Base-by-base conservation (phyloP, 2,888 invertebrate genomes). In the Cantharis flavilabris region DNA sequence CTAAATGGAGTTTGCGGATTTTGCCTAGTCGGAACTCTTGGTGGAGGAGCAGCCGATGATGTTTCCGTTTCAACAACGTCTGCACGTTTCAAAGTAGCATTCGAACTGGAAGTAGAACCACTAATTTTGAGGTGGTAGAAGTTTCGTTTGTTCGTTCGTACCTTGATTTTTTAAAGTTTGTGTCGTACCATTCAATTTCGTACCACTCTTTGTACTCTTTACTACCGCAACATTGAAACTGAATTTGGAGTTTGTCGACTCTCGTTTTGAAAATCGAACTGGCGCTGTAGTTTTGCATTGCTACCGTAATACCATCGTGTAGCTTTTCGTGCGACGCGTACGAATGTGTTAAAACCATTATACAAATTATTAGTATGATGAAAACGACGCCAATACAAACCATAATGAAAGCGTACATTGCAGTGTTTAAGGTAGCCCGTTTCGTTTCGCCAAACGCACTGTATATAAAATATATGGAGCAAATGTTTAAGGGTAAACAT, bases 131-230 rank as follows among this genome's bases (percentile, higher is more conserved):
- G 14, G 13, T 11, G 10, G 20, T 16, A 10, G 7, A 14, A 70
- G 26, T 70, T 70, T 7, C 14, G 9, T 18, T 70, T 64, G 16
- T 13, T 49, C n/a, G 49, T 11, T 20, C 79, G 69, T 73, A 82
- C 82, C 67, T 75, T 2, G 74, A 77, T 70, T 79, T 79, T 88
- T 88, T 82, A 87, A 91, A 86, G 87, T 89, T 83, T 85, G 72
- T 87, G 85, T 82, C 89, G 85, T 89, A 90, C 92, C 93, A 92
- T 1, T 90, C 89, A 76, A 92, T 90, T 74, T 87, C 89, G 83
- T 92, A 92, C 92, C 93, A 93, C 83, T 93, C 92, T 77, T 90
- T 89, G 82, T 90, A 92, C 80, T 88, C 89, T 69, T 90, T 90
- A 70, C 91, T 89, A 0, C 92, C 92, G 83, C 92, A 93, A 84